Evolutionary conservation across 2,113 vertebrate genomes (phyloP).

Genomic region (Peromyscus californicus): DNA sequence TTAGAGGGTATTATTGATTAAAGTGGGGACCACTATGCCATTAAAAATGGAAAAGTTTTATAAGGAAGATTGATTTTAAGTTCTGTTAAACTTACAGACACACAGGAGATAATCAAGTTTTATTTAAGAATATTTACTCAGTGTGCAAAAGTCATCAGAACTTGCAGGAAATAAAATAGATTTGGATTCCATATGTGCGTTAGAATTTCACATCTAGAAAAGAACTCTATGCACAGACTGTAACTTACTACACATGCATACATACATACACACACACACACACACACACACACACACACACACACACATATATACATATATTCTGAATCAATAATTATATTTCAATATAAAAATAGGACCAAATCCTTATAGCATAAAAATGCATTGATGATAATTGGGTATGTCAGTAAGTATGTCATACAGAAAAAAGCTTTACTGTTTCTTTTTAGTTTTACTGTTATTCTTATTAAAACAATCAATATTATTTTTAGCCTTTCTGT

Average conservation of each 20-base stretch:
- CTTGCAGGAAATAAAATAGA: slow-evolving; percentile 31
- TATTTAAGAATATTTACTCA: neutral
- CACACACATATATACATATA: neutral
- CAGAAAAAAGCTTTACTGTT: neutral
- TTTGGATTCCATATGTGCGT: neutral
- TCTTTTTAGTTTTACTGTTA: neutral
- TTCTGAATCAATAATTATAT: slow-evolving; percentile 30
- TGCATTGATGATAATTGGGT: neutral
- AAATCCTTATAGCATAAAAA: neutral
- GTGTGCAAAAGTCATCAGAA: slow-evolving; percentile 19
- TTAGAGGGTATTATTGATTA: slow-evolving; percentile 25
- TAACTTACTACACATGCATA: neutral
- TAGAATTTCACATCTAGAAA: slow-evolving; percentile 54
- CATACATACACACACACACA: neutral
- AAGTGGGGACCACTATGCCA: neutral
- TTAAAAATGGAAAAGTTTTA: slow-evolving; percentile 59
- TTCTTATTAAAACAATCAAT: slow-evolving; percentile 28
- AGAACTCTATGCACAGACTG: neutral
- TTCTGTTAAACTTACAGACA: slow-evolving; percentile 55
- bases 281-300: no score
- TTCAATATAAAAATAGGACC: slow-evolving; percentile 48
- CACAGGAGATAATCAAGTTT: slow-evolving; percentile 45
- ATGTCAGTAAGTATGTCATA: neutral
- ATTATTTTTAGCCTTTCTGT: neutral
- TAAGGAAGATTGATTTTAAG: slow-evolving; percentile 57